Percentiles rank a stretch among this genome's conserved stretches.
These are phyloP conservation scores for Cebidichthys violaceus DNA, from an alignment of 2,113 vertebrate genomes.

Conservation along the genomic window DNA sequence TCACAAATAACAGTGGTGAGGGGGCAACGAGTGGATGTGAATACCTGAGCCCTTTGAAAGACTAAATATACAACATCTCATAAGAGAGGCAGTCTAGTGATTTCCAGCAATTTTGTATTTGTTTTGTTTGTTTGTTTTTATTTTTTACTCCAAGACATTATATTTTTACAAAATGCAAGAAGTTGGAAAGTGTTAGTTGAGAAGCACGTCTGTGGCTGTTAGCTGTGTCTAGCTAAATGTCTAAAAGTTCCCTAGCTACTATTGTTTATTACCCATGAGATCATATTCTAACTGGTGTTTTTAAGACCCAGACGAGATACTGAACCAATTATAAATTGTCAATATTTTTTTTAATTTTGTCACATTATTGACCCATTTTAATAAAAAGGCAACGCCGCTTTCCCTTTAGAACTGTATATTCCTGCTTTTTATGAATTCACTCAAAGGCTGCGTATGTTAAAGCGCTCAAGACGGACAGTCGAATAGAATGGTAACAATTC, in stretches of 20 bases:
- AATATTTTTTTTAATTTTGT: neutral
- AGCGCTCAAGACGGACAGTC: constrained; percentile 61
- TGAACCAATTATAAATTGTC: neutral
- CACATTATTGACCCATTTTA: neutral
- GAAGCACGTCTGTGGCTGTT: neutral
- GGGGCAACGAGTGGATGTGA: neutral
- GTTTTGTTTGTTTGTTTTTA: too few species aligned
- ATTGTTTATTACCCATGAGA: neutral
- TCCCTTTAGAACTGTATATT: constrained; percentile 33
- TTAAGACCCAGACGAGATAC: neutral
- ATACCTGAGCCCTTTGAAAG: neutral
- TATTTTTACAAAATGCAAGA: neutral
- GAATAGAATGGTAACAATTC: constrained; percentile 71
- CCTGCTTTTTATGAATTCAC: constrained; percentile 35
- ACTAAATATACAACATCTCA: neutral
- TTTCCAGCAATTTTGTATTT: neutral
- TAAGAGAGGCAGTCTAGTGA: neutral
- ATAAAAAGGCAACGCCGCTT: constrained; percentile 4
- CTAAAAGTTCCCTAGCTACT: neutral
- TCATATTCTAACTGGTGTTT: neutral
- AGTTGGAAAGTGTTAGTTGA: neutral
- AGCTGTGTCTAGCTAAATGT: neutral
- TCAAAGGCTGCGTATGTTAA: constrained; percentile 54
- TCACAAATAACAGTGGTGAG: neutral
- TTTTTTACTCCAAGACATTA: neutral